phyloP scores from a whole-genome alignment of 2,113 vertebrate genomes.

The Cinclus mexicanus region DNA sequence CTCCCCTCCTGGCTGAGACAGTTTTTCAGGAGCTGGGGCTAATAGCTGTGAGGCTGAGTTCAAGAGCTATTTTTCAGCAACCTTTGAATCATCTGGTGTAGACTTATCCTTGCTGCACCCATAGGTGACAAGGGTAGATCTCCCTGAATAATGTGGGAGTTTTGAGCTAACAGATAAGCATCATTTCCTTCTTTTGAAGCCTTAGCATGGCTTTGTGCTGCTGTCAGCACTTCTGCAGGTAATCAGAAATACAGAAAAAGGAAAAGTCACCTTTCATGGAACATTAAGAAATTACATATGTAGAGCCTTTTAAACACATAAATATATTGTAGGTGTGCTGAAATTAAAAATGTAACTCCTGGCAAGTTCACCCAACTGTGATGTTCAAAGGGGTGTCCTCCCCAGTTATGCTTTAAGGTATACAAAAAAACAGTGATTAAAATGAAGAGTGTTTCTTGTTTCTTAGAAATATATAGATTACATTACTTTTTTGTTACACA shows the following conservation, averaged over 20 bases:
- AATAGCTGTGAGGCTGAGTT: background rate
- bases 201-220: background rate
- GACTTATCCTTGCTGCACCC: background rate
- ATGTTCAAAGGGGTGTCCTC: background rate
- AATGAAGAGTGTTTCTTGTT: background rate
- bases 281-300: background rate
- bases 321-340: background rate
- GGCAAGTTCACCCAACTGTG: background rate
- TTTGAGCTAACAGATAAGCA: background rate
- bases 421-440: background rate
- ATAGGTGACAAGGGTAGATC: background rate
- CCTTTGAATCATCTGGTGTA: background rate
- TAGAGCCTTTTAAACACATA: background rate
- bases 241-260: background rate
- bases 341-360: conserved; percentile 21
- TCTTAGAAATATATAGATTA: background rate
- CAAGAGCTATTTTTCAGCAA: background rate
- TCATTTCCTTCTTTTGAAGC: background rate
- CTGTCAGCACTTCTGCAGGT: background rate
- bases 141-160: background rate
- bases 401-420: background rate
- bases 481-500: background rate
- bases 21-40: background rate
- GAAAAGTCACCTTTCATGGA: background rate
- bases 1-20: background rate